Evolutionary conservation across 2,888 invertebrate species (phyloP).

Genomic region (Hetaerina titia): DNA sequence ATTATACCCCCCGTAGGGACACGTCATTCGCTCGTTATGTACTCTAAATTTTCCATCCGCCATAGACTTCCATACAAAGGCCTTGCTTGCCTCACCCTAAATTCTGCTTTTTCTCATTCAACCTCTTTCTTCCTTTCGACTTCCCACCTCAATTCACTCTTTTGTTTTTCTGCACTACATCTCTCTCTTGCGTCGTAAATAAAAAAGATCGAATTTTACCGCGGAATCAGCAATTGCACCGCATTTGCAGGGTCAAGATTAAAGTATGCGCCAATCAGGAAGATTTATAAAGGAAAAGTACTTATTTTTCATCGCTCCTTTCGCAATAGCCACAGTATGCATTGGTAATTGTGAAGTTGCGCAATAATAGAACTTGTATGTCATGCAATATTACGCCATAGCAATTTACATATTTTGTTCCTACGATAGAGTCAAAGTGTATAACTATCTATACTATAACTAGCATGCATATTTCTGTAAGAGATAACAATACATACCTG

Average conservation of each 20-base stretch:
- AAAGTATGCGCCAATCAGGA: neutral
- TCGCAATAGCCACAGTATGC: neutral
- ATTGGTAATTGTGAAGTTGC: neutral
- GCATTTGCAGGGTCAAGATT: neutral
- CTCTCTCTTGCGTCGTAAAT: neutral
- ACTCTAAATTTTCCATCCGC: conserved; percentile 47
- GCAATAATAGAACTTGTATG: neutral
- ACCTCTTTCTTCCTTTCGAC: neutral
- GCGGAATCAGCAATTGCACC: neutral
- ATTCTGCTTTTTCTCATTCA: neutral
- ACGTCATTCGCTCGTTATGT: conserved; percentile 65
- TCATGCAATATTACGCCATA: neutral
- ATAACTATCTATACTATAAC: too few species aligned
- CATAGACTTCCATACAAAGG: neutral
- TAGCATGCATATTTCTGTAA: too few species aligned
- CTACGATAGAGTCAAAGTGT: too few species aligned
- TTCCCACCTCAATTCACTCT: neutral
- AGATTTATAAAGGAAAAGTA: neutral
- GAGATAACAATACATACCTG: too few species aligned
- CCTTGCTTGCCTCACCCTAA: neutral
- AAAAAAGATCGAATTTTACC: neutral
- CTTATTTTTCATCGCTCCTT: neutral
- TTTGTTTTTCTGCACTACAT: neutral
- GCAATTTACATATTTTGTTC: too few species aligned
- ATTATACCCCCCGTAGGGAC: conserved; percentile 63